phyloP scores from a whole-genome alignment of 2,888 invertebrate genomes.

The Alloscopus bannaensis region DNA sequence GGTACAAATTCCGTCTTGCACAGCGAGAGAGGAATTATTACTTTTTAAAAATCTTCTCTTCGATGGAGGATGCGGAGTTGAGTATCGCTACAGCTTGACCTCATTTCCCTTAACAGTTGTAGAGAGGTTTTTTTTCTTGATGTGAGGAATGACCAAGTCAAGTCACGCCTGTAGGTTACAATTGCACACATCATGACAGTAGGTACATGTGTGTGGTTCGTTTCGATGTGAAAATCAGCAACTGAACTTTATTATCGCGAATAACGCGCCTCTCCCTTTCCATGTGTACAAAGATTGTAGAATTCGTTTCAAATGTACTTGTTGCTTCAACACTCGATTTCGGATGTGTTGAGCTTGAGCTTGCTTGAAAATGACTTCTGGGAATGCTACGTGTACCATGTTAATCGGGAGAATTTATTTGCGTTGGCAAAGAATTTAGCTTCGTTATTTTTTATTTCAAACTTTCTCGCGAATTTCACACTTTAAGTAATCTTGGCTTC shows the following conservation, averaged over 20 bases:
- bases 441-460: background rate
- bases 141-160: conserved; percentile 33
- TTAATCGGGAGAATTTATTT: conserved; percentile 14
- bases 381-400: background rate
- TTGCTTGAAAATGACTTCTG: background rate
- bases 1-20: no score
- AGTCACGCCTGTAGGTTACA: no score
- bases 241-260: background rate
- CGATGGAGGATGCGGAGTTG: conserved; percentile 33
- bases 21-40: no score
- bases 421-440: background rate
- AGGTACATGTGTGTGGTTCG: background rate
- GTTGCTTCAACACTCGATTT: background rate
- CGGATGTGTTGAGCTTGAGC: background rate
- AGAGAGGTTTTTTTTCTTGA: no score
- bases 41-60: no score
- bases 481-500: conserved; percentile 17
- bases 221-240: conserved; percentile 2
- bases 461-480: conserved; percentile 28
- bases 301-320: background rate
- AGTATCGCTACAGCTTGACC: conserved; percentile 42
- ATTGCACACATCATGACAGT: no score
- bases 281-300: no score
- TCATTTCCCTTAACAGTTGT: conserved; percentile 57
- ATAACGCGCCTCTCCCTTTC: background rate